Base-by-base conservation (phyloP, 2,797 vertebrate species). In the Arnoldichthys spilopterus region DNA sequence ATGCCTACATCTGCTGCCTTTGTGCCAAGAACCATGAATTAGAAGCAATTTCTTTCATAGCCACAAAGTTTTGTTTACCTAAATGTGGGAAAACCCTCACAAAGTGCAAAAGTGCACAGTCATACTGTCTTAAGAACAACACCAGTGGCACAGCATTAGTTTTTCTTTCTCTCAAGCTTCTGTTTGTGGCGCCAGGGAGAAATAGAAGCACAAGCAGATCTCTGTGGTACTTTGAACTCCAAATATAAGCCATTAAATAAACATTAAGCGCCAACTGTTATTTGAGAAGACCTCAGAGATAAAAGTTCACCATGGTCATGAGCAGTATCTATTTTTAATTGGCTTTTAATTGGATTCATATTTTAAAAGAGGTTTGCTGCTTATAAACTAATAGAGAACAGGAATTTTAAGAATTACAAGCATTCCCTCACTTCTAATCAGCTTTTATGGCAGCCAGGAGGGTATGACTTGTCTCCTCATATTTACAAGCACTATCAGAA, bases 191-290 rank as follows among this genome's bases (percentile, higher is more conserved):
- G 66, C 53, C n/a, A 76, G 78, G 54, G 40, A 72, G 18, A 58
- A 40, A 68, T 20, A 32, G 43, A 71, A 69, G 34, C 61, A 40
- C 77, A 72, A 30, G 66, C 74, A 76, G 58, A 74, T 86, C 85
- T 81, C 75, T 67, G 34, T 68, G 70, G 58, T 85, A 37, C 53
- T 80, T 77, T 84, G 81, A 87, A 84, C 74, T 85, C 74, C 71
- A 75, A 77, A 85, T 77, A 79, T 54, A 78, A 76, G 70, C 61
- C 71, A 83, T 85, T 84, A 82, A 88, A 88, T 88, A 87, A 87
- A 89, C 88, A 90, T 84, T 84, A 87, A 82, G 63, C 49, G 37
- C 75, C 69, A 69, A 79, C 68, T 79, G 80, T 79, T 81, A 79
- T 84, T 78, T 62, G 77, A 76, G 64, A 67, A 56, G 71, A 77